Conservation (phyloP, 2,888 invertebrate species). For the Prosopocoilus inquinatus region DNA sequence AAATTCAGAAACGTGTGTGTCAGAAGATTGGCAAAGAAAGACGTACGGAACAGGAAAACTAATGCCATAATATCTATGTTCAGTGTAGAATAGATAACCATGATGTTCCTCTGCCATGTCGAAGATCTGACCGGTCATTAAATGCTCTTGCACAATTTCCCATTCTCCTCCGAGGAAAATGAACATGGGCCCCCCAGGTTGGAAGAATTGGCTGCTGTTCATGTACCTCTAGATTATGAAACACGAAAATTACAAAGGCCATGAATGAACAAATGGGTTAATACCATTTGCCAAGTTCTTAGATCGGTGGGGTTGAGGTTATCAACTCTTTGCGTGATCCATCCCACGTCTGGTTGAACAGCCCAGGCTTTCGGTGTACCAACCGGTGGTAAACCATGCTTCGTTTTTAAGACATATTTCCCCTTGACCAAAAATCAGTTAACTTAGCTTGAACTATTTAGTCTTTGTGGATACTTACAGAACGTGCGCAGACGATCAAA, state of each 20-base stretch:
- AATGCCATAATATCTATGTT: slow-evolving; percentile 79
- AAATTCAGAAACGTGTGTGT: not conserved
- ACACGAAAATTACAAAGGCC: slow-evolving; percentile 5
- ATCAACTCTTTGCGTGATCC: slow-evolving; percentile 49
- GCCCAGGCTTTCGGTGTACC: not conserved
- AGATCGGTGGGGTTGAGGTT: slow-evolving; percentile 56
- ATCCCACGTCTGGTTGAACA: not conserved
- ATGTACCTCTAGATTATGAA: slow-evolving; percentile 51
- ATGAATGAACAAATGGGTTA: too few species aligned
- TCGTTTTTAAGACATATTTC: not conserved
- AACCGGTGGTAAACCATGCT: slow-evolving; percentile 3
- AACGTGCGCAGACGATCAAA: too few species aligned
- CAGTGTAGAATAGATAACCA: slow-evolving; percentile 71
- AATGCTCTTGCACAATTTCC: slow-evolving; percentile 58
- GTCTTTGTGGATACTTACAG: too few species aligned
- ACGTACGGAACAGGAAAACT: slow-evolving; percentile 69
- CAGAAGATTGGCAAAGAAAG: not conserved
- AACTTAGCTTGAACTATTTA: too few species aligned
- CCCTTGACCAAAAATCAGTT: not conserved
- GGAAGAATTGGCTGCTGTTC: slow-evolving; percentile 52
- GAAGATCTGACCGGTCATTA: slow-evolving; percentile 61
- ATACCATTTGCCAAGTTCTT: slow-evolving; percentile 56
- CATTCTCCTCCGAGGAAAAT: slow-evolving; percentile 77
- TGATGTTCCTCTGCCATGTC: slow-evolving; percentile 58
- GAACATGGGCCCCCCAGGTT: slow-evolving; percentile 59